Base-by-base conservation (phyloP, 2,113 vertebrate species). In the Eudyptes chrysolophus region DNA sequence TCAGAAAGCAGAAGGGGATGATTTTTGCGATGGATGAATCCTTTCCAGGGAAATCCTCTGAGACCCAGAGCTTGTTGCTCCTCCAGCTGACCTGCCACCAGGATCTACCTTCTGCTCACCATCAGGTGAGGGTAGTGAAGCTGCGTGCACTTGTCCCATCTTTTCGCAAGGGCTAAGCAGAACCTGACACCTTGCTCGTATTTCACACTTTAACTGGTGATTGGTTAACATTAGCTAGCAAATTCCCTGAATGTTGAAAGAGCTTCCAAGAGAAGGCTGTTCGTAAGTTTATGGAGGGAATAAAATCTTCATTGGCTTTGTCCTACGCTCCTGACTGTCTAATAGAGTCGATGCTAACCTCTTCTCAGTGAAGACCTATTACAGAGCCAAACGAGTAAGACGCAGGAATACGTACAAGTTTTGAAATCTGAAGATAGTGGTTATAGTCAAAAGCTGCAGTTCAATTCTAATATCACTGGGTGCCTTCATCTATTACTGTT, bases 81-180 rank as follows among this genome's bases (percentile, higher is more conserved):
- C 74, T 46, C 42, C 46, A 90, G 55, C 38, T 3, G 3, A 8
- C 16, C 24, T 34, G 19, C 44, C 46, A 34, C 30, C 2, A 4
- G 18, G 51, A 46, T 32, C 42, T 12, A 62, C 34, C 21, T 48
- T 44, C 60, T 58, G 17, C 64, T 62, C 48, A 1, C 0, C 9
- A 25, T 6, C n/a, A 57, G 30, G n/a, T 26, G 70, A 77, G 46
- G 29, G 52, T 10, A 62, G 38, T 2, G 7, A 66, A 68, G n/a
- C 1, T 3, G 3, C 2, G 3, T 17, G 57, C 9, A n/a, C 24
- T 68, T 14, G 24, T 52, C 57, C 60, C 42, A 4, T 8, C n/a
- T 32, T 87, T 83, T 60, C 16, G 11, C 38, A 18, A 66, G 74
- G 20, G 27, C 69, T 70, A 4, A 70, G 60, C 77, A 81, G 34